Base-by-base conservation (phyloP, 2,888 invertebrate species). In the Coleophora flavipennella region DNA sequence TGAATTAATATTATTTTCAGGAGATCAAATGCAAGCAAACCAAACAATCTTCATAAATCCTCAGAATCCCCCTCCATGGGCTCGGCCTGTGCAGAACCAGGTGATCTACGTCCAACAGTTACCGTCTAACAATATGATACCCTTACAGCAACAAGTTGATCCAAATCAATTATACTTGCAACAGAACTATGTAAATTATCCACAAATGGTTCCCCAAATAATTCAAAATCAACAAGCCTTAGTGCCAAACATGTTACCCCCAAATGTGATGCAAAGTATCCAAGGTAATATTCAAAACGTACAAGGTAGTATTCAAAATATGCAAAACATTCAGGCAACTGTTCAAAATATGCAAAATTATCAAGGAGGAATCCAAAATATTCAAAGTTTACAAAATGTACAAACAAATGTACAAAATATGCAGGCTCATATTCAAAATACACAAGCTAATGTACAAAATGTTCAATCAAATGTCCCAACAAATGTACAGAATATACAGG, bases 41-140 rank as follows among this genome's bases (percentile, higher is more conserved):
- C 80, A 80, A 51, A 67, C 72, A 0, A 66, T 73, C 43, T 62
- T 77, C 35, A 66, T 81, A 39, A 81, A 80, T 44, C 70, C 74
- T 2, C 77, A 79, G 46, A 83, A 80, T 34, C 65, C 75, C 9
- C 83, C 83, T 33, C 83, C 83, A 60, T 84, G 83, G 83, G 35
- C 34, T 62, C 53, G 72, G 35, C 51, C 58, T 34, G 49, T 66
- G 1, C 75, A 70, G 41, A 78, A 72, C 51, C 76, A 67, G 46
- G 64, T 81, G 6, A 60, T 79, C 13, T 83, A 81, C 52, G 67
- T 83, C 25, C 81, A 78, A 41, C 78, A 80, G 31, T 45, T 75
- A 45, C 49, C 50, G 36, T 65, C 70, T 52, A 71, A 66, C 59
- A 74, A 72, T 31, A 67, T 70, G 20, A 52, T 72, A 35, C 64